Conservation (phyloP, 2,888 invertebrate genomes). For the Lithodes maja region DNA sequence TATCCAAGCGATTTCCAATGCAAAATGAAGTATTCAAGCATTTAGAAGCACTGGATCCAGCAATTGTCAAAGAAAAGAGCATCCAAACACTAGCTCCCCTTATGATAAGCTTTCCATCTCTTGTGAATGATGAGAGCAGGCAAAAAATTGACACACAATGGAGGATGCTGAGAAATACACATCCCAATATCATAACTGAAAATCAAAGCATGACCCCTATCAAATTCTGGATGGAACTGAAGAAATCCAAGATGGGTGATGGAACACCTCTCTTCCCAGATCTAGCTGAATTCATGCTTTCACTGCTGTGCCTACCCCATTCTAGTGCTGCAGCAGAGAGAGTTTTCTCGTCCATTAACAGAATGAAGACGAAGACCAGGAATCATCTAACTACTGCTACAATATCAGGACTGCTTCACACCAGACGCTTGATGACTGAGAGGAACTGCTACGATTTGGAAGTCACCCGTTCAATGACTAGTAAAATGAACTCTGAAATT, state of each 20-base stretch:
- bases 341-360: conserved; percentile 30
- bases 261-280: conserved; percentile 32
- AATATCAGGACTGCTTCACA: conserved; percentile 27
- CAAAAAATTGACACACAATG: not conserved
- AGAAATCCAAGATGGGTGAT: conserved; percentile 22
- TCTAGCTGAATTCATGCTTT: conserved; percentile 35
- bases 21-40: not conserved
- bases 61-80: not conserved
- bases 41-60: conserved; percentile 12
- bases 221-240: conserved; percentile 24
- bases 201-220: not conserved
- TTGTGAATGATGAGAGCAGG: not conserved
- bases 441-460: conserved; percentile 10
- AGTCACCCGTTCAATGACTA: too few relatives aligned
- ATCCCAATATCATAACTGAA: not conserved
- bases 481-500: not conserved
- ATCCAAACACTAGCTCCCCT: not conserved
- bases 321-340: conserved; percentile 40
- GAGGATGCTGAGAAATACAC: conserved; percentile 26
- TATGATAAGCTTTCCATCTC: not conserved
- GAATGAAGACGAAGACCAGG: conserved; percentile 31
- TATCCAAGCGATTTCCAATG: not conserved
- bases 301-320: conserved; percentile 13
- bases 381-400: conserved; percentile 25
- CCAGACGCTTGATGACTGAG: conserved; percentile 24